phyloP scores from a whole-genome alignment of 2,888 invertebrate species.

The Listrodromus nycthemerus region DNA sequence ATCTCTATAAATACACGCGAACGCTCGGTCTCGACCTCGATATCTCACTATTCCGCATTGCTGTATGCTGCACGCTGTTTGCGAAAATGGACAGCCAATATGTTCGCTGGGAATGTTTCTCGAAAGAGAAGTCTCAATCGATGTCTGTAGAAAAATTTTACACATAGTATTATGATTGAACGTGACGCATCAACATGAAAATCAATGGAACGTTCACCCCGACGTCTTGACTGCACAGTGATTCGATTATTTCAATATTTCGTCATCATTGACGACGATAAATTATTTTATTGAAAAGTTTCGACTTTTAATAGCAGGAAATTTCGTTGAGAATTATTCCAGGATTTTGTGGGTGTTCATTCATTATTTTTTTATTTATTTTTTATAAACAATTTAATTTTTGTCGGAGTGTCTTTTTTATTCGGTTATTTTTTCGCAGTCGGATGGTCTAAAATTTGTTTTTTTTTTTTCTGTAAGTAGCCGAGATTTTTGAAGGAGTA shows the following conservation, averaged over 20 bases:
- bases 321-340: background rate
- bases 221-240: background rate
- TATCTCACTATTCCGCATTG: constrained; percentile 58
- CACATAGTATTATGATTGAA: background rate
- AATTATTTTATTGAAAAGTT: background rate
- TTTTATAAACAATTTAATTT: too few relatives aligned
- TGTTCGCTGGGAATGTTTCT: constrained; percentile 16
- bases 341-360: too few relatives aligned
- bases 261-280: background rate
- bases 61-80: constrained; percentile 32
- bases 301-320: background rate
- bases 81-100: constrained; percentile 28
- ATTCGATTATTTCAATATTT: background rate
- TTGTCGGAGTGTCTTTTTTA: too few relatives aligned
- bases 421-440: too few relatives aligned
- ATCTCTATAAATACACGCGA: constrained; percentile 58
- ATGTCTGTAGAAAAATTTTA: constrained; percentile 4
- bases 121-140: constrained; percentile 37
- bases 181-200: background rate
- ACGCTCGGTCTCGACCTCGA: constrained; percentile 39
- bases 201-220: constrained; percentile 16
- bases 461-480: too few relatives aligned
- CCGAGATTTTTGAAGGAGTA: too few relatives aligned
- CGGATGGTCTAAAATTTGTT: too few relatives aligned
- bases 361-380: too few relatives aligned